Evolutionary conservation across 2,888 invertebrate species (phyloP).

Genomic region (Dolichomitus sp.): DNA sequence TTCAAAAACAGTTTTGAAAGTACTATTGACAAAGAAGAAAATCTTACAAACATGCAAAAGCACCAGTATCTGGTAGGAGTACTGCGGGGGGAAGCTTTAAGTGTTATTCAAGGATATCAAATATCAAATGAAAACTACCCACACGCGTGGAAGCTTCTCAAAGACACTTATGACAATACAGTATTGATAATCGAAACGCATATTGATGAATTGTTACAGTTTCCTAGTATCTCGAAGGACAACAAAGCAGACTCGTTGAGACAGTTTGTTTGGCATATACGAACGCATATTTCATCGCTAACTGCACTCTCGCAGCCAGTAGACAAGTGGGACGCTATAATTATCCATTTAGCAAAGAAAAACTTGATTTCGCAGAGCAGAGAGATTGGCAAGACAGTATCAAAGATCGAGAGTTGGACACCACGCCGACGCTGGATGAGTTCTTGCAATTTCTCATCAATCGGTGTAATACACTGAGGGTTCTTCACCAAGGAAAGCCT

Average conservation of each 20-base stretch:
- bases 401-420: constrained; percentile 27
- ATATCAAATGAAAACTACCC: constrained; percentile 39
- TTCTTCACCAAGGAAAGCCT: constrained; percentile 32
- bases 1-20: constrained; percentile 57
- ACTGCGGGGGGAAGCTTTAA: constrained; percentile 38
- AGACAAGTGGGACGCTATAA: constrained; percentile 46
- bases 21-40: constrained; percentile 23
- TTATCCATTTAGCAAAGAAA: constrained; percentile 55
- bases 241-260: constrained; percentile 52
- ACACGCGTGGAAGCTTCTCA: constrained; percentile 39
- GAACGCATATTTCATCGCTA: constrained; percentile 40
- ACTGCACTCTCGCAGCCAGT: constrained; percentile 42
- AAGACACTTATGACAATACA: constrained; percentile 45
- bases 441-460: constrained; percentile 47
- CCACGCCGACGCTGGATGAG: constrained; percentile 42
- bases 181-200: constrained; percentile 55
- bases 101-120: constrained; percentile 42
- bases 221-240: constrained; percentile 51
- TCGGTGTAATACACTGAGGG: constrained; percentile 29
- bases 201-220: constrained; percentile 47
- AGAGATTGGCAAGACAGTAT: constrained; percentile 49
- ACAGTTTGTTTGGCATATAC: constrained; percentile 53
- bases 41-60: constrained; percentile 50
- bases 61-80: constrained; percentile 51
- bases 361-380: constrained; percentile 48